Conservation (phyloP, 2,888 invertebrate species). For the Phorcus lineatus region DNA sequence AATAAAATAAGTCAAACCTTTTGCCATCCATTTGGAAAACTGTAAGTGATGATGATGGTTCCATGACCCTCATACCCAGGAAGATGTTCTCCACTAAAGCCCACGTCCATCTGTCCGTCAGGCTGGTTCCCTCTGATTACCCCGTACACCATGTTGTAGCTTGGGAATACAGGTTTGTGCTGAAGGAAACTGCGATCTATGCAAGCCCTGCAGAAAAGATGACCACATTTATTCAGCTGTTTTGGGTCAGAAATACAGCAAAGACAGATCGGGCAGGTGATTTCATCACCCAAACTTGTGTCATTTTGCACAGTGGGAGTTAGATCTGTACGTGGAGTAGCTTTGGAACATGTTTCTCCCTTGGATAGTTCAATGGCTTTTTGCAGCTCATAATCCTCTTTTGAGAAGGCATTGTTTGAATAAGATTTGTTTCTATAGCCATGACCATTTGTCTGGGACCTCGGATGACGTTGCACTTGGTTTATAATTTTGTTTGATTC, state of each 20-base stretch:
- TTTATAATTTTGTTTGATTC: too few species aligned
- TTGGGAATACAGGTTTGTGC: conserved; percentile 62
- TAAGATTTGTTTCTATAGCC: too few species aligned
- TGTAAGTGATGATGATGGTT: conserved; percentile 49
- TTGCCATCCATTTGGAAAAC: conserved; percentile 70
- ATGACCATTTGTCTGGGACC: too few species aligned
- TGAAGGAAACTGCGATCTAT: conserved; percentile 53
- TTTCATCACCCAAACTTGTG: not conserved
- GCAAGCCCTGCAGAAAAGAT: conserved; percentile 62
- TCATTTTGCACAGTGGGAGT: too few species aligned
- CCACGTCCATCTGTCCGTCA: conserved; percentile 52
- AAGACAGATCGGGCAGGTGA: conserved; percentile 58
- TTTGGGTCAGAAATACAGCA: conserved; percentile 39
- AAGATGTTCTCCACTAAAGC: conserved; percentile 23
- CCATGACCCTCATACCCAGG: conserved; percentile 45
- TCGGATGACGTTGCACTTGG: too few species aligned
- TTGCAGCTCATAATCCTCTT: too few species aligned
- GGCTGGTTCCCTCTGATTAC: conserved; percentile 64
- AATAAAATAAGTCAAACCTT: conserved; percentile 42
- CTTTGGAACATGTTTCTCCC: too few species aligned
- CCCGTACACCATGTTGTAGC: conserved; percentile 61
- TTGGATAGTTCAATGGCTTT: too few species aligned
- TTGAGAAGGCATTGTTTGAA: too few species aligned
- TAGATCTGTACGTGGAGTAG: not conserved
- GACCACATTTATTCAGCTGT: conserved; percentile 53